Evolutionary conservation across 2,888 invertebrate genomes (phyloP).

Genomic region (Trypoxylon attenuatum): DNA sequence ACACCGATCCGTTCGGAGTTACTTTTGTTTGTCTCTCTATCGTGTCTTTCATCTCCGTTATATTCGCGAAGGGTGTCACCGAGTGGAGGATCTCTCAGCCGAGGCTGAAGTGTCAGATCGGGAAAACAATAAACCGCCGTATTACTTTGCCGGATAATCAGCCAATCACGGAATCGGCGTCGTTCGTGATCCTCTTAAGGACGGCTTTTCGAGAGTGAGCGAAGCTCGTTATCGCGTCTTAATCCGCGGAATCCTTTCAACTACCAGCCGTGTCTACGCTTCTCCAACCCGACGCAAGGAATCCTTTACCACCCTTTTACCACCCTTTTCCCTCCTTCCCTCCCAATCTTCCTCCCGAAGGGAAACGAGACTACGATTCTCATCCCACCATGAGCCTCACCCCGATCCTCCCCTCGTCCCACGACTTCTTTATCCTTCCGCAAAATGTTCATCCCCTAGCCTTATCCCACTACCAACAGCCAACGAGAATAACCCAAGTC

Average conservation of each 20-base stretch:
- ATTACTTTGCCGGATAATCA: conserved; percentile 59
- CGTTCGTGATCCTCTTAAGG: conserved; percentile 58
- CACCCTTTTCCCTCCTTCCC: conserved; percentile 1
- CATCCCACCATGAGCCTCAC: neutral
- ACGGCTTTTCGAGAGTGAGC: conserved; percentile 56
- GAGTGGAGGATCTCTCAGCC: conserved; percentile 49
- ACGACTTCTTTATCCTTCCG: neutral
- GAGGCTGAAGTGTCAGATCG: conserved; percentile 53
- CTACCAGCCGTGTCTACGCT: conserved; percentile 54
- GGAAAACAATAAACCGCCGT: conserved; percentile 58
- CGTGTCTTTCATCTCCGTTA: conserved; percentile 43
- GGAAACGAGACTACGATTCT: too few species aligned
- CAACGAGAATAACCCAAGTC: too few species aligned
- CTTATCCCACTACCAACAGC: neutral
- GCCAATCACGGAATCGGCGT: conserved; percentile 59
- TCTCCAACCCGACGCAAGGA: conserved; percentile 48
- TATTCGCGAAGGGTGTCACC: conserved; percentile 43
- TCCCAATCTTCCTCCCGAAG: neutral
- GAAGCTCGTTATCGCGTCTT: conserved; percentile 68
- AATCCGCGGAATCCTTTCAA: conserved; percentile 67
- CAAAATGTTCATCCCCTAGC: neutral
- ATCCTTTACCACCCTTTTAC: conserved; percentile 35
- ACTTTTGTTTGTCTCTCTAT: conserved; percentile 17
- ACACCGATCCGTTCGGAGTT: conserved; percentile 1
- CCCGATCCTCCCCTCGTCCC: neutral